A percentile compares a stretch with the other conserved stretches of the same genome.
phyloP scores from a whole-genome alignment of 2,888 invertebrate genomes.

The Troides helena region DNA sequence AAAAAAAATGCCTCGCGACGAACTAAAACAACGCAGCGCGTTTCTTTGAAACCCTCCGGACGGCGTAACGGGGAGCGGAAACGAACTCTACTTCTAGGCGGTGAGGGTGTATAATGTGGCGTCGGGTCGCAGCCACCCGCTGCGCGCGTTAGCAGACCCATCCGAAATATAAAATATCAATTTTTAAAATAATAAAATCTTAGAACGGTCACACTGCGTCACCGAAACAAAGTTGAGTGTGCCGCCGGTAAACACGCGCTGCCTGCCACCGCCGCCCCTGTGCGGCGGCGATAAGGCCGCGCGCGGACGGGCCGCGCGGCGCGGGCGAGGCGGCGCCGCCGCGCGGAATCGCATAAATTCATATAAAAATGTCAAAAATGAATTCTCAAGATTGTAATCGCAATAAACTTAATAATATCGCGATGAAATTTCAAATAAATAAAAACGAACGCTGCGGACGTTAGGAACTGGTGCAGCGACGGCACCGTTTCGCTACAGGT shows the following conservation, averaged over 20 bases:
- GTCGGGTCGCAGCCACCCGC: conserved; percentile 56
- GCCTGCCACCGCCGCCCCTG: conserved; percentile 50
- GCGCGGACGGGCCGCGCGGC: conserved; percentile 22
- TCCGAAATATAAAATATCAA: conserved; percentile 77
- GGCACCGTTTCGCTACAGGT: conserved; percentile 15
- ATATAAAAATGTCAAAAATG: conserved; percentile 79
- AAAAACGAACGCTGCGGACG: conserved; percentile 65
- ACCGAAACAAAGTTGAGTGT: conserved; percentile 47
- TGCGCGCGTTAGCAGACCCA: conserved; percentile 73
- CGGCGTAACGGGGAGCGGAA: conserved; percentile 41
- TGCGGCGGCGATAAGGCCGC: conserved; percentile 40
- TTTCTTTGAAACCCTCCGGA: conserved; percentile 65
- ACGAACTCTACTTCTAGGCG: conserved; percentile 40
- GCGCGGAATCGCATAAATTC: conserved; percentile 72
- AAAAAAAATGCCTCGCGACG: conserved; percentile 57
- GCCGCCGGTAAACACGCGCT: conserved; percentile 33
- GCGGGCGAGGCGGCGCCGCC: conserved; percentile 43
- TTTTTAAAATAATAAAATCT: conserved; percentile 78
- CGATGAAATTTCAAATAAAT: conserved; percentile 75
- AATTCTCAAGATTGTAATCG: conserved; percentile 78
- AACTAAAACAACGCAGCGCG: conserved; percentile 57
- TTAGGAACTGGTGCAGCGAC: conserved; percentile 69
- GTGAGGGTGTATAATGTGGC: conserved; percentile 46
- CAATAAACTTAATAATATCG: conserved; percentile 77
- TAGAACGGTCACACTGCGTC: conserved; percentile 73